Evolutionary conservation across 2,797 vertebrate species (phyloP).

Genomic region (Tenualosa ilisha): DNA sequence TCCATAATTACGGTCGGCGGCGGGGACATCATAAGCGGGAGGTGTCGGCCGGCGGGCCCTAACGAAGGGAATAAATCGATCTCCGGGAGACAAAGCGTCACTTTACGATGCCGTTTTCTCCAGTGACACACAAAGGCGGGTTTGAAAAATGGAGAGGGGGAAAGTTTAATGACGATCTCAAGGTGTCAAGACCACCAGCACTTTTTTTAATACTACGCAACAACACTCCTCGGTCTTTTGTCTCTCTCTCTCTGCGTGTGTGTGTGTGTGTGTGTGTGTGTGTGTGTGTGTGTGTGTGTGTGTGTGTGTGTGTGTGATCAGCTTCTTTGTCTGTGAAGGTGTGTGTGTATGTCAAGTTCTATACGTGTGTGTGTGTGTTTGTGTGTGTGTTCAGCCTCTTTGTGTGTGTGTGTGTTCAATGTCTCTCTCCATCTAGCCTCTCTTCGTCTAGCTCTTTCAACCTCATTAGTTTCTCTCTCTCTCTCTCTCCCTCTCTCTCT

Average conservation of each 20-base stretch:
- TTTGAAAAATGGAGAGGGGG: constrained; percentile 71
- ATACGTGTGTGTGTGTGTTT: background rate
- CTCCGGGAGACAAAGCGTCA: background rate
- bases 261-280: background rate
- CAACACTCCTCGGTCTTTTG: background rate
- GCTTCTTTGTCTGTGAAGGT: background rate
- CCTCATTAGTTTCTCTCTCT: background rate
- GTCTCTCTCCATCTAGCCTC: background rate
- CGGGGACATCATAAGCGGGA: constrained; percentile 77
- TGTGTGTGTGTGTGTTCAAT: constrained; percentile 9
- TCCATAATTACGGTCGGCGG: constrained; percentile 74
- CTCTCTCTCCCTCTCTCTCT: background rate
- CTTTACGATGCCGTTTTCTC: constrained; percentile 49
- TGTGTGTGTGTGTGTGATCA: background rate
- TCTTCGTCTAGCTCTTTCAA: constrained; percentile 11
- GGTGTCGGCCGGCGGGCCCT: constrained; percentile 66
- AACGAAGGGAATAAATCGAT: constrained; percentile 65
- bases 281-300: constrained; percentile 1
- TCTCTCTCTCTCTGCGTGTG: background rate
- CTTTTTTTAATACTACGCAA: constrained; percentile 63
- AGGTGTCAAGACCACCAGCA: constrained; percentile 75
- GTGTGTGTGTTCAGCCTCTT: background rate
- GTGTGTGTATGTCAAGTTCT: background rate
- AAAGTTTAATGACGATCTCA: constrained; percentile 79
- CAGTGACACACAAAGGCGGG: constrained; percentile 72